These are phyloP conservation scores for Ceratina australensis DNA, from an alignment of 1,140 invertebrate genomes.

Conservation along the genomic window DNA sequence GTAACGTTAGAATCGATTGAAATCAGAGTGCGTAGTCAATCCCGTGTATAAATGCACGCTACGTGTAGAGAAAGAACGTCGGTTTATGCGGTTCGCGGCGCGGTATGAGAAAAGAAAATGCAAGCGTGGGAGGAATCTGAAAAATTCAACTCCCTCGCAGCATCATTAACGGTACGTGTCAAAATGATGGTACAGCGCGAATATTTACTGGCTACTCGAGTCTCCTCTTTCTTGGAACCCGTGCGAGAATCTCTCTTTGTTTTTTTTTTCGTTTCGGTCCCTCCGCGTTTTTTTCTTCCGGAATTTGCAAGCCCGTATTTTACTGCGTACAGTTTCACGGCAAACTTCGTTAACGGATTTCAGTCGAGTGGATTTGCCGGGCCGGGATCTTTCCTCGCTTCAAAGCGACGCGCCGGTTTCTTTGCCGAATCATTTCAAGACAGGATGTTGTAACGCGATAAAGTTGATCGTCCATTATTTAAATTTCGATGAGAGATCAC, in stretches of 20 bases:
- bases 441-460: too few species aligned
- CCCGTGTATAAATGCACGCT: too few species aligned
- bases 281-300: not conserved
- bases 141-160: conserved; percentile 28
- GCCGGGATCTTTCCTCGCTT: conserved; percentile 25
- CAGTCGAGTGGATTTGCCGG: conserved; percentile 47
- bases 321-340: conserved; percentile 55
- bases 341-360: conserved; percentile 67
- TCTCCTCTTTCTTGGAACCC: not conserved
- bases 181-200: conserved; percentile 39
- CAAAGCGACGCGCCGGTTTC: conserved; percentile 39
- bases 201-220: conserved; percentile 54
- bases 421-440: conserved; percentile 47
- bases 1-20: not conserved
- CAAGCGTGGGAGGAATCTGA: conserved; percentile 17
- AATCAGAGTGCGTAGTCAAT: not conserved
- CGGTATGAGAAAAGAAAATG: not conserved
- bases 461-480: too few species aligned
- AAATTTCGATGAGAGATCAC: too few species aligned
- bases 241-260: not conserved
- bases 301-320: conserved; percentile 63
- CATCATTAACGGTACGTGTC: conserved; percentile 49
- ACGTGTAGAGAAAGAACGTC: conserved; percentile 6
- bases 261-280: not conserved
- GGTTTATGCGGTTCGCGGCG: not conserved